Evolutionary conservation across 2,888 invertebrate species (phyloP).

Genomic region (Cephus pygmeus): DNA sequence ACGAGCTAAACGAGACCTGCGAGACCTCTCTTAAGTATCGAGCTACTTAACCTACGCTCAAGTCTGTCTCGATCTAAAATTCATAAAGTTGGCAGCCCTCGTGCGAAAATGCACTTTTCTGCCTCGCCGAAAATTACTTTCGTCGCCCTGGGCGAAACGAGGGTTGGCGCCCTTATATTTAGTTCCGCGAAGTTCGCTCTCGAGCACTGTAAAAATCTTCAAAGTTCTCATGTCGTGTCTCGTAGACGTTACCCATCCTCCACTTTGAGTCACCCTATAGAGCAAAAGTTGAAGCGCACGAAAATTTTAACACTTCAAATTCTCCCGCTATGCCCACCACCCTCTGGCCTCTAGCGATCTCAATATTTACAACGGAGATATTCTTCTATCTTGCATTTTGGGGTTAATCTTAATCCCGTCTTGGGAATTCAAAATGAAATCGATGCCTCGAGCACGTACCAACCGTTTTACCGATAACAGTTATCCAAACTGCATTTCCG

Average conservation of each 20-base stretch:
- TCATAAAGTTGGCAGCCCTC: slow-evolving; percentile 3
- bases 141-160: not conserved
- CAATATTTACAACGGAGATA: not conserved
- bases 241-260: not conserved
- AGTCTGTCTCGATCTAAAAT: not conserved
- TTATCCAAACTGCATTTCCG: slow-evolving; percentile 28
- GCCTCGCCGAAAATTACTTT: not conserved
- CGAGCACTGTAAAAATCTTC: not conserved
- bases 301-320: not conserved
- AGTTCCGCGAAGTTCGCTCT: not conserved
- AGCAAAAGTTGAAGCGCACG: not conserved
- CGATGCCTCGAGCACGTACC: slow-evolving; percentile 14
- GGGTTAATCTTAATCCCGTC: not conserved
- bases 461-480: slow-evolving; percentile 26
- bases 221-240: not conserved
- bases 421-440: slow-evolving; percentile 26
- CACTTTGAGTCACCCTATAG: not conserved
- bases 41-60: not conserved
- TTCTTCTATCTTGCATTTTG: not conserved
- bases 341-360: not conserved
- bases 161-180: not conserved
- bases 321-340: not conserved
- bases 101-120: slow-evolving; percentile 3
- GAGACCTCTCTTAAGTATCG: not conserved
- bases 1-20: not conserved